Base-by-base conservation (phyloP, 2,888 invertebrate species). In the Cheilosia variabilis region DNA sequence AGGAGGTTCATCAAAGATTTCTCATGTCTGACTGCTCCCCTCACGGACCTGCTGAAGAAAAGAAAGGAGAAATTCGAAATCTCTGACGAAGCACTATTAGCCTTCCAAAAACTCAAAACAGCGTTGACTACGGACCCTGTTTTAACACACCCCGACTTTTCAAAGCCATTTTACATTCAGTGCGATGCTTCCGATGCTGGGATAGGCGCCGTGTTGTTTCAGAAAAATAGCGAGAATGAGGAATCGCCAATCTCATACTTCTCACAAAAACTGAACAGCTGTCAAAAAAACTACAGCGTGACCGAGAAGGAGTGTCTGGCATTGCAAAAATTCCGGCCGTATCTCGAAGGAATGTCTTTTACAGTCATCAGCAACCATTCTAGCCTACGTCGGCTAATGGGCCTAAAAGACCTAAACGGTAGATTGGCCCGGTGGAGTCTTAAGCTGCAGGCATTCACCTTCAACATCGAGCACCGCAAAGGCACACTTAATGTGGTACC, bases 401-500 rank as follows among this genome's bases (percentile, higher is more conserved):
- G 27, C 5, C 27, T 27, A 1, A 27, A 27, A 27, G 27, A 27
- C 27, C 5, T 27, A 5, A 27, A 27, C 5, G 27, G 27, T 5
- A 27, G 27, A 27, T 5, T 27, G 27, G 5, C 27, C 1, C 27
- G 27, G 5, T 27, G 27, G 27, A 27, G 27, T 1, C 1, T 27
- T 1, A 27, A 27, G 27, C 27, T 27, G 6, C 47, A 47, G 19
- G 17, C n/a, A 2, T 17, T 17, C 4, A 47, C 0, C 87, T 31
- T 66, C 71, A 22, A 50, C 2, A 78, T 84, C 1, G 77, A 77
- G 7, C 89, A 90, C 68, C 79, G 90, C 7, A 89, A 87, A 58
- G 89, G 89, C 0, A 81, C 82, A 1, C 17, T 47, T 1, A 27
- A 27, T 27, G 27, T 5, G 1, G 27, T 27, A 5, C 27, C 27